A percentile compares a stretch with the other conserved stretches of the same genome.
phyloP scores from a whole-genome alignment of 2,113 vertebrate species.

The Dasyprocta punctata region DNA sequence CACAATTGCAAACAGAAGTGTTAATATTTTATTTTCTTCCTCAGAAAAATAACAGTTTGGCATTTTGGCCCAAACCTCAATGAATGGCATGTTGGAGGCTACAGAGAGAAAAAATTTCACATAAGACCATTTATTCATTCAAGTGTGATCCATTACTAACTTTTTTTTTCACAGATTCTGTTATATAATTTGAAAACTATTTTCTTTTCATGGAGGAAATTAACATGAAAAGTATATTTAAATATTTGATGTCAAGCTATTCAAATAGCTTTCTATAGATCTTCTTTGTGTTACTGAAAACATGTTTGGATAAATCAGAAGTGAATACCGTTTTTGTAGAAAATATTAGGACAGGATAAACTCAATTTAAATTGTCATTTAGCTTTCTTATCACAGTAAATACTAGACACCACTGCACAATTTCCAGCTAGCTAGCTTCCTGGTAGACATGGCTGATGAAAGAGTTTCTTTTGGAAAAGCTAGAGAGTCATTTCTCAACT shows the following conservation, averaged over 20 bases:
- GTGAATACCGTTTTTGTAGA: neutral
- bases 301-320: neutral
- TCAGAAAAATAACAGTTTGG: neutral
- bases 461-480: neutral
- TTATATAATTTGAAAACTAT: neutral
- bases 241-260: neutral
- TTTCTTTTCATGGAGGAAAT: neutral
- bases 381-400: neutral
- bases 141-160: neutral
- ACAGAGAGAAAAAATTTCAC: neutral
- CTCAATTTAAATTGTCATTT: neutral
- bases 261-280: neutral
- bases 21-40: neutral
- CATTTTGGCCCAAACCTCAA: neutral
- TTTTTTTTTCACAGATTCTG: neutral
- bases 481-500: neutral
- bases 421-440: neutral
- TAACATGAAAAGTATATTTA: slow-evolving; percentile 14
- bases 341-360: neutral
- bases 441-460: neutral
- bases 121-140: neutral
- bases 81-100: neutral
- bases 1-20: neutral
- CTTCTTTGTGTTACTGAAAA: neutral
- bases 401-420: neutral